phyloP scores from a whole-genome alignment of 2,888 invertebrate species.

The Pyrgus malvae region DNA sequence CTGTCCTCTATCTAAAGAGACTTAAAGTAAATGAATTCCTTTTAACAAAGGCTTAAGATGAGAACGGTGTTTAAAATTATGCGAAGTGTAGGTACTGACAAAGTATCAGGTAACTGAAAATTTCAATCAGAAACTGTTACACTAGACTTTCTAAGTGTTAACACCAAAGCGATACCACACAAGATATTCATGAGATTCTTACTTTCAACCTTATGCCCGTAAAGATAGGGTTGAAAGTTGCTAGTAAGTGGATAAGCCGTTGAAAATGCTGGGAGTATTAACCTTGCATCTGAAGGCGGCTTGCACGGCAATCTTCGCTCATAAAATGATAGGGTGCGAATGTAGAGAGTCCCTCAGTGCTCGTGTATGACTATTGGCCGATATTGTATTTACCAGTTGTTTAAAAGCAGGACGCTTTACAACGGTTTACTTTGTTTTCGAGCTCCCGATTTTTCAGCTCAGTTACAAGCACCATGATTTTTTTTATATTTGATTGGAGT shows the following conservation, averaged over 20 bases:
- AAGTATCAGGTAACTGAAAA: not conserved
- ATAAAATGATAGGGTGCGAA: conserved; percentile 34
- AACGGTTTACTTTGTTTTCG: too few species aligned
- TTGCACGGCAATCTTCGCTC: conserved; percentile 43
- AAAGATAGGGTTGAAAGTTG: conserved; percentile 5
- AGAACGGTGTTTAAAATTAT: too few species aligned
- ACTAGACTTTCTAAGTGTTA: conserved; percentile 3
- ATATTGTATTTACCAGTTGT: too few species aligned
- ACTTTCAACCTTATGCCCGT: not conserved
- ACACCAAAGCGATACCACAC: conserved; percentile 4
- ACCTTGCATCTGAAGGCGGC: conserved; percentile 34
- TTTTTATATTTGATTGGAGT: too few species aligned
- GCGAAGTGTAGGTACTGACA: not conserved
- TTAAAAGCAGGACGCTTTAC: too few species aligned
- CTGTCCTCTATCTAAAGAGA: too few species aligned
- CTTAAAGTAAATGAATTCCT: too few species aligned
- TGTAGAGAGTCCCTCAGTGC: not conserved
- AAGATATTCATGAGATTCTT: not conserved
- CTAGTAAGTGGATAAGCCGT: not conserved
- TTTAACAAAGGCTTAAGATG: too few species aligned
- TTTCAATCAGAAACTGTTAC: conserved; percentile 5
- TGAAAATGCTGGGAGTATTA: conserved; percentile 17
- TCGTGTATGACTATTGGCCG: too few species aligned
- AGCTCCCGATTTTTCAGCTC: too few species aligned
- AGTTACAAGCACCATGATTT: too few species aligned